Evolutionary conservation across 2,888 invertebrate species (phyloP), one percentile per base, ranked within the genome.

Genomic region (Tetranychus piercei): DNA sequence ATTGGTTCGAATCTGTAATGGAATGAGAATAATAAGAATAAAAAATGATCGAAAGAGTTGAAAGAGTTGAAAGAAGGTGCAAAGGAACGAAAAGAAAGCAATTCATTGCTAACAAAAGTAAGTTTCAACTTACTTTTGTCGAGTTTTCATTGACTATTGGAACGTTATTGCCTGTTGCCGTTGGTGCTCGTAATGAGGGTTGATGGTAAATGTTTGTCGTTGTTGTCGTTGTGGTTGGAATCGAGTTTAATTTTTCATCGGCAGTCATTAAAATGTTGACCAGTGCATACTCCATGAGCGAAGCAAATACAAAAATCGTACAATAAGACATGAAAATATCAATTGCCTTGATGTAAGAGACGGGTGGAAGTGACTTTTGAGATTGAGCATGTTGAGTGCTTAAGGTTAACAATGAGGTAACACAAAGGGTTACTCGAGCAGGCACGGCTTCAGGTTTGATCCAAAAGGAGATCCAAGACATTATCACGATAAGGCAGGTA

Each of bases 401-500:
- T 2, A 93, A 84, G 3, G 93, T 93, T 73, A 93, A 86, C 67
- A 93, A 84, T 45, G 92, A 92, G 76, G 93, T 93, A 76, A 94
- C 93, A 22, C 94, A 94, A 0, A 94, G 85, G 0, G 94, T 94
- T 44, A 94, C 94, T 6, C 94, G 86, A 23, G 94, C 94, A 0
- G 94, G 94, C 6, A 92, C 92, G 0, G 93, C 93, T 83, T 94
- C 94, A 0, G 92, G 92, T 82, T 92, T 92, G 80, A 94, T 92
- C 94, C 93, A 94, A 84, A 94, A 94, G 0, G 93, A 92, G 79
- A 94, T 92, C 93, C 93, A 94, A 3, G 92, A 92, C 91, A 94
- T 92, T 76, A 93, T 92, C 71, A 93, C 93, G 81, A 93, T 93
- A 78, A 93, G 85, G 0, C 91, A 91, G 1, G 92, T 92, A 0